These are phyloP conservation scores for Drosophila kanekoi DNA, from an alignment of 2,888 invertebrate species.

Conservation along the genomic window DNA sequence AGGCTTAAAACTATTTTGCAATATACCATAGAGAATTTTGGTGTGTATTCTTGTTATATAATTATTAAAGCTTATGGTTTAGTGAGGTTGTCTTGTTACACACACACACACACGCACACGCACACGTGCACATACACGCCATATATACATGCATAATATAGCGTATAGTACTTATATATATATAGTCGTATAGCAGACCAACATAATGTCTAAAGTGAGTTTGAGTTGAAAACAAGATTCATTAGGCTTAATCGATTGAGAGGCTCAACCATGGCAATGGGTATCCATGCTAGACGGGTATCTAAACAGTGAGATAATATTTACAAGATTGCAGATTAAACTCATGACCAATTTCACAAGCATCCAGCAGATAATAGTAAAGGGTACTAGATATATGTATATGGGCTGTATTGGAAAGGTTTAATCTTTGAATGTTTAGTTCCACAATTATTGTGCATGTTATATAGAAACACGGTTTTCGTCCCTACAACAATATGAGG, in stretches of 20 bases:
- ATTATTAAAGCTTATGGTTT: constrained; percentile 72
- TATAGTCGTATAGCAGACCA: constrained; percentile 61
- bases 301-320: constrained; percentile 45
- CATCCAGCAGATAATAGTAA: constrained; percentile 14
- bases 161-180: constrained; percentile 34
- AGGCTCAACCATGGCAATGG: constrained; percentile 28
- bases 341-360: constrained; percentile 56
- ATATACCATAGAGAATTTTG: constrained; percentile 53
- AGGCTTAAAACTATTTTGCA: constrained; percentile 72
- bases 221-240: constrained; percentile 37
- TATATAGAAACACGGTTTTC: constrained; percentile 68
- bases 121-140: constrained; percentile 12
- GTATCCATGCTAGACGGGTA: constrained; percentile 30
- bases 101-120: constrained; percentile 42
- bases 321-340: constrained; percentile 43
- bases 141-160: constrained; percentile 46
- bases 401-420: constrained; percentile 30
- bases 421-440: constrained; percentile 23
- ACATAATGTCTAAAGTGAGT: constrained; percentile 60
- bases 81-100: constrained; percentile 78
- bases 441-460: constrained; percentile 27
- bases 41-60: constrained; percentile 76
- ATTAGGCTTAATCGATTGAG: constrained; percentile 28
- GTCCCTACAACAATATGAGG: constrained; percentile 73
- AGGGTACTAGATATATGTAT: constrained; percentile 23